phyloP scores from a whole-genome alignment of 2,888 invertebrate genomes.

The Tigriopus californicus region DNA sequence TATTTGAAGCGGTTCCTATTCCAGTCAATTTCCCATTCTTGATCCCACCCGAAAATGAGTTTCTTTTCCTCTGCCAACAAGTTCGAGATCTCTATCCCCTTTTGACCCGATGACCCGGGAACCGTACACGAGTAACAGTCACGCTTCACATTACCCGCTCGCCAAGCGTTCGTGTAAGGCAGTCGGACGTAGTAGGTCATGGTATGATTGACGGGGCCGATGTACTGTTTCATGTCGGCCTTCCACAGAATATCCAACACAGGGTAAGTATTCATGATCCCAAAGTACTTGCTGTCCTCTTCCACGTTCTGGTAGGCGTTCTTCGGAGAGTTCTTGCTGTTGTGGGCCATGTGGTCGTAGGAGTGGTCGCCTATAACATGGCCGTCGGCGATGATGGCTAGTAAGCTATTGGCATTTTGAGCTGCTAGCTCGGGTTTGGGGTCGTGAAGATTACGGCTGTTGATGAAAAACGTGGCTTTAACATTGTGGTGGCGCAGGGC shows the following conservation, averaged over 20 bases:
- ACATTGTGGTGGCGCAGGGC: not conserved
- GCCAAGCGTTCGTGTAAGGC: slow-evolving; percentile 13
- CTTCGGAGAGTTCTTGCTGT: not conserved
- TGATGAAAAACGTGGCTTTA: slow-evolving; percentile 9
- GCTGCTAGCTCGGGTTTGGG: not conserved
- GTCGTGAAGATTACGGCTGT: slow-evolving; percentile 5
- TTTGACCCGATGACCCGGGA: slow-evolving; percentile 3
- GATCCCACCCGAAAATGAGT: slow-evolving; percentile 4
- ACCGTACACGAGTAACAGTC: slow-evolving; percentile 8
- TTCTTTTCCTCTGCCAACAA: not conserved
- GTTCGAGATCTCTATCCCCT: not conserved
- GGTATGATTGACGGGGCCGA: slow-evolving; percentile 2
- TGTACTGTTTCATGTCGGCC: not conserved
- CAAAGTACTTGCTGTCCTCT: not conserved
- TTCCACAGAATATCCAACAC: not conserved
- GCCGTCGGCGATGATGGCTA: not conserved
- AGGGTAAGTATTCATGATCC: not conserved
- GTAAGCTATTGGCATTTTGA: not conserved
- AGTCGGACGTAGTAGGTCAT: slow-evolving; percentile 1
- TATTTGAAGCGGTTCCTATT: not conserved
- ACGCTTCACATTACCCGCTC: not conserved
- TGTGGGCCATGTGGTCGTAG: slow-evolving; percentile 13
- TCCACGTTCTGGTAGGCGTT: slow-evolving; percentile 8
- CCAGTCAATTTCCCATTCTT: slow-evolving; percentile 10
- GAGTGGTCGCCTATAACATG: slow-evolving; percentile 7